Evolutionary conservation across 1,140 invertebrate species (phyloP).

Genomic region (Limonius californicus): DNA sequence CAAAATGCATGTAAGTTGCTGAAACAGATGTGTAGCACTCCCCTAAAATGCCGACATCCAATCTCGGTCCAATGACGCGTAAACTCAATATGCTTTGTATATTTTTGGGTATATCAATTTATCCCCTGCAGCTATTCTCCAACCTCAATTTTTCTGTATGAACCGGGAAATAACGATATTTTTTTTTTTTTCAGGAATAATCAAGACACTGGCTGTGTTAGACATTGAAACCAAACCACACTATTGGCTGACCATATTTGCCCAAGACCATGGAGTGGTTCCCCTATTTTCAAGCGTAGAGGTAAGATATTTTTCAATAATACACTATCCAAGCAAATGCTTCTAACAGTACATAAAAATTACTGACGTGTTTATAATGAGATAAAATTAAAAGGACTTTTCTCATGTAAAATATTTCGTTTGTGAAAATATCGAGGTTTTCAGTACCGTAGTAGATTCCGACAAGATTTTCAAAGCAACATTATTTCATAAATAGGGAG

Average conservation of each 20-base stretch:
- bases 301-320: no score
- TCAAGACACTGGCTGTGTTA: slow-evolving; percentile 75
- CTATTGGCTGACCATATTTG: slow-evolving; percentile 93
- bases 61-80: background rate
- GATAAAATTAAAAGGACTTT: no score
- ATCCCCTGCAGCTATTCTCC: background rate
- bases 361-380: no score
- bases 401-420: no score
- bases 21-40: background rate
- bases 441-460: no score
- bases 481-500: no score
- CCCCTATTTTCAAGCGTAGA: slow-evolving; percentile 77
- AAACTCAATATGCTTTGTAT: background rate
- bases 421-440: no score
- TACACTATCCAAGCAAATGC: no score
- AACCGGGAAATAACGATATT: background rate
- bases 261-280: slow-evolving; percentile 84
- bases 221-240: slow-evolving; percentile 83
- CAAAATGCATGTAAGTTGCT: background rate
- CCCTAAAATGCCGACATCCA: background rate
- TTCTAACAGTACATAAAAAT: no score
- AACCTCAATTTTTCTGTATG: no score
- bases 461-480: no score
- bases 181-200: slow-evolving; percentile 67
- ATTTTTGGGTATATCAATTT: background rate